phyloP scores from a whole-genome alignment of 1,140 invertebrate species.

The Dermatophagoides farinae region DNA sequence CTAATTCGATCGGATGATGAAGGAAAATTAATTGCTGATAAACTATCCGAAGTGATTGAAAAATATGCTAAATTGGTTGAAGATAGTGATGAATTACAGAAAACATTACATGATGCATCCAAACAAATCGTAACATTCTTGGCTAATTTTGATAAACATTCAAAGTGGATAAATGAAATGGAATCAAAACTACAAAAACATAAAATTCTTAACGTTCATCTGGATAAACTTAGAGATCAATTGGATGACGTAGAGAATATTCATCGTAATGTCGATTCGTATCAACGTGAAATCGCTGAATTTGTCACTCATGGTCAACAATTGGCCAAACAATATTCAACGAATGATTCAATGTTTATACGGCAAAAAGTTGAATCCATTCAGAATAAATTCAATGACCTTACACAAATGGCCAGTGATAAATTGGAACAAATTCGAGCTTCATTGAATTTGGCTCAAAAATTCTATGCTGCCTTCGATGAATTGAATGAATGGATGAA shows the following conservation, averaged over 20 bases:
- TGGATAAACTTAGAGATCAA: slow-evolving; percentile 68
- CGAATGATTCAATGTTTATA: slow-evolving; percentile 71
- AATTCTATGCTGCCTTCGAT: slow-evolving; percentile 74
- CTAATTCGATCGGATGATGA: slow-evolving; percentile 84
- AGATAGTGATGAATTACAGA: slow-evolving; percentile 55
- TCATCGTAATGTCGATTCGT: slow-evolving; percentile 67
- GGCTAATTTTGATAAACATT: slow-evolving; percentile 69
- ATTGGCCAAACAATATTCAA: slow-evolving; percentile 84
- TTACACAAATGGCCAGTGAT: slow-evolving; percentile 61
- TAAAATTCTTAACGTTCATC: slow-evolving; percentile 61
- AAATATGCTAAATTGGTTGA: slow-evolving; percentile 59
- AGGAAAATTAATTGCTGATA: slow-evolving; percentile 56
- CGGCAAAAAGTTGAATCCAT: slow-evolving; percentile 81
- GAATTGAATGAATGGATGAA: slow-evolving; percentile 78
- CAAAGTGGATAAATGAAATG: slow-evolving; percentile 78
- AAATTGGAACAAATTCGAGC: slow-evolving; percentile 59
- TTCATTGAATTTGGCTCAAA: slow-evolving; percentile 70
- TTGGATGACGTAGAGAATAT: slow-evolving; percentile 72
- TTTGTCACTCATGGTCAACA: slow-evolving; percentile 72
- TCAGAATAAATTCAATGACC: slow-evolving; percentile 69
- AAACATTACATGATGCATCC: slow-evolving; percentile 51
- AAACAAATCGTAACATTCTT: slow-evolving; percentile 62
- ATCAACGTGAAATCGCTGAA: slow-evolving; percentile 63
- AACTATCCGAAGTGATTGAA: slow-evolving; percentile 61
- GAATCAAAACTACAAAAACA: slow-evolving; percentile 55